Evolutionary conservation across 2,888 invertebrate genomes (phyloP).

Genomic region (Dasypogon diadema): DNA sequence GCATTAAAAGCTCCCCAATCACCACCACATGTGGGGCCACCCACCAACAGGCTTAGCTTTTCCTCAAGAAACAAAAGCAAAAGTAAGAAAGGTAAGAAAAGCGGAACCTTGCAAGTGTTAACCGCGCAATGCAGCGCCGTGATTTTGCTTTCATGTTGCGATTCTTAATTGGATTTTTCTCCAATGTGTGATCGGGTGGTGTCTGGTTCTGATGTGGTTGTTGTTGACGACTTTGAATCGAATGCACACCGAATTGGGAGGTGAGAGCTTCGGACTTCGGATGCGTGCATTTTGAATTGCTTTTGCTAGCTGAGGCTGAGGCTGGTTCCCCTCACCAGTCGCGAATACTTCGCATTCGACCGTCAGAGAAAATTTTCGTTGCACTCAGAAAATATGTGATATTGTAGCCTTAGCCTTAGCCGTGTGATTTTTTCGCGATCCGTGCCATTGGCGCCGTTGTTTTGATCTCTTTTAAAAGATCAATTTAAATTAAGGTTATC

Average conservation of each 20-base stretch:
- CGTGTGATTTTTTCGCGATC: slow-evolving; percentile 38
- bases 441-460: slow-evolving; percentile 39
- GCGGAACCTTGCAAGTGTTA: slow-evolving; percentile 47
- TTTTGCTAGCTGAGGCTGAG: background rate
- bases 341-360: slow-evolving; percentile 17
- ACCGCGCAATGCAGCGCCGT: slow-evolving; percentile 24
- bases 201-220: background rate
- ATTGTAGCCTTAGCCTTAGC: slow-evolving; percentile 48
- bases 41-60: slow-evolving; percentile 30
- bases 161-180: slow-evolving; percentile 43
- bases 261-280: background rate
- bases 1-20: slow-evolving; percentile 6
- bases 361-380: slow-evolving; percentile 40
- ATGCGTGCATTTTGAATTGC: slow-evolving; percentile 12
- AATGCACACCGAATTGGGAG: slow-evolving; percentile 24
- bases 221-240: slow-evolving; percentile 1
- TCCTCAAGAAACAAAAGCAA: slow-evolving; percentile 33
- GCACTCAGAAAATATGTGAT: slow-evolving; percentile 39
- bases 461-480: slow-evolving; percentile 35
- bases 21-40: slow-evolving; percentile 24
- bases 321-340: background rate
- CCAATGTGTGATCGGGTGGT: slow-evolving; percentile 16
- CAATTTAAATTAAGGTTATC: slow-evolving; percentile 40
- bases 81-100: slow-evolving; percentile 36
- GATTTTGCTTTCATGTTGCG: slow-evolving; percentile 48